Evolutionary conservation across 1,140 invertebrate genomes (phyloP), one percentile per base, ranked within the genome.

Genomic region (Brachionus plicatilis): DNA sequence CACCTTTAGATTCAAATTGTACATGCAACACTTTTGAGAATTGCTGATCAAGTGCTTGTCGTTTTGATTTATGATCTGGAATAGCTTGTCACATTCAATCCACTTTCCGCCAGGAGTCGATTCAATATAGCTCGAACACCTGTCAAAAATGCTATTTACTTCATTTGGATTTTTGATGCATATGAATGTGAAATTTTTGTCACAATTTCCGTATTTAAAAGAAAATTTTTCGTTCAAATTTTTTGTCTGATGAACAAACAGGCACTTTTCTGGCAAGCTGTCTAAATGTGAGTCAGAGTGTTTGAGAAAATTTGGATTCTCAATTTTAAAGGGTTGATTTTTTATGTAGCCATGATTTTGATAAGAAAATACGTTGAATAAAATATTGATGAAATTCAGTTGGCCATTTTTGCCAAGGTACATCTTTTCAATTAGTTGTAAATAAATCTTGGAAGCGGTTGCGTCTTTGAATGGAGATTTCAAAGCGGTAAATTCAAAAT

Each of bases 11-110:
- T 76, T 76, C 14, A 50, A 50, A 29, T 76, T 76, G 11, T 50
- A 76, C 45, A 76, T 50, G 50, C 72, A 76, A n/a, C 72, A 76
- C 12, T 76, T 76, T 50, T 76, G 72, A 50, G 72, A 76, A 27
- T 29, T 76, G 29, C 72, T 76, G 8, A 76, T 76, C 14, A 27
- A 14, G n/a, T 24, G 24, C 29, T 12, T 76, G 2, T 1, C 20
- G 50, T 53, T 29, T 50, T 47, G 9, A 33, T 76, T 45, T 5
- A 76, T 9, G 8, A 76, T 76, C 11, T 29, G 27, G n/a, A 76
- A 76, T 12, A 76, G 9, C 43, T 50, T 76, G 27, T 76, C 72
- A 76, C 72, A 76, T 17, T 76, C 72, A 50, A 76, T 76, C 72
- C 72, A 76, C 12, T 50, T 76, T 5, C 72, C 72, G 27, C 72